These are phyloP conservation scores for Melanotaenia nigrans DNA, from an alignment of 2,797 vertebrate genomes.

Conservation along the genomic window DNA sequence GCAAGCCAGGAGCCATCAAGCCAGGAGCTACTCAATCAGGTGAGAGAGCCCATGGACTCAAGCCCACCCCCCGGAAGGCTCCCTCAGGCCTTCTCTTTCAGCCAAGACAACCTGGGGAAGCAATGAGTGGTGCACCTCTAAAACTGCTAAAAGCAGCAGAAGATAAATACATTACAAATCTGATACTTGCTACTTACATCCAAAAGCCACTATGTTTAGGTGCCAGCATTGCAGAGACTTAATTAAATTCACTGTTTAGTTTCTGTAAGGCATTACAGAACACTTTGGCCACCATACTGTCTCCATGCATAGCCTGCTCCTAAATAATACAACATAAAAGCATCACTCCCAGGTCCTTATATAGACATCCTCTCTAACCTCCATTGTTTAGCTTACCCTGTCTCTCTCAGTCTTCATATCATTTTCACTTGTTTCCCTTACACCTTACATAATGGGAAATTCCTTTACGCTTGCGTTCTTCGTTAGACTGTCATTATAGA, in stretches of 20 bases:
- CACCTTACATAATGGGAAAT: conserved; percentile 76
- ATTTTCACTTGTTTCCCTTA: conserved; percentile 45
- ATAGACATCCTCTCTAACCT: conserved; percentile 7
- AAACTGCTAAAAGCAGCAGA: neutral
- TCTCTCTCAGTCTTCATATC: conserved; percentile 52
- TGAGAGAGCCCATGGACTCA: neutral
- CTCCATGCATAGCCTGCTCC: conserved; percentile 1
- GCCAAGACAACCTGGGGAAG: neutral
- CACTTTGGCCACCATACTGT: neutral
- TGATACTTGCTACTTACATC: neutral
- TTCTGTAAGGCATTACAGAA: neutral
- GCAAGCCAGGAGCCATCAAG: neutral
- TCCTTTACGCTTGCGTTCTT: conserved; percentile 73
- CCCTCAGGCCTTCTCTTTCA: neutral
- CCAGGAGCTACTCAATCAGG: neutral
- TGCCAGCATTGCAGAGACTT: neutral
- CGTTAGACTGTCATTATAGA: conserved; percentile 54
- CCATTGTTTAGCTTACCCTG: conserved; percentile 25
- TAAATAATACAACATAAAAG: conserved; percentile 1
- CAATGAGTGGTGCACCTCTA: neutral
- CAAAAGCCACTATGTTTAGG: neutral
- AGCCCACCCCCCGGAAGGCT: neutral
- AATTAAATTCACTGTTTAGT: neutral
- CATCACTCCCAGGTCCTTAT: conserved; percentile 1
- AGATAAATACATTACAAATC: neutral